A percentile compares a stretch with the other conserved stretches of the same genome.
These are phyloP conservation scores for Neotragus moschatus DNA, from an alignment of 2,113 vertebrate species.

Conservation along the genomic window DNA sequence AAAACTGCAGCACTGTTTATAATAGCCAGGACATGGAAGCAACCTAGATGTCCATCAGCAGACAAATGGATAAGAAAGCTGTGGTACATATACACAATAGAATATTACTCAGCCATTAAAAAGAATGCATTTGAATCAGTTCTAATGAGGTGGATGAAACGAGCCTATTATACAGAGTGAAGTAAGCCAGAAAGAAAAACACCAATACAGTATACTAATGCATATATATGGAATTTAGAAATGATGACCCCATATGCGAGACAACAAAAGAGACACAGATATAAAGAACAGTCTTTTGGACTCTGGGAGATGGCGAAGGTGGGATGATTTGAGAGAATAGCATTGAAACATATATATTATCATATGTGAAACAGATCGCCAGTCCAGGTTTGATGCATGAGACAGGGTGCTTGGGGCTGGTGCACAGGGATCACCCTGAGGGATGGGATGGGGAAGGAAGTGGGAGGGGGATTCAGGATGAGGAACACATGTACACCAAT, in stretches of 20 bases:
- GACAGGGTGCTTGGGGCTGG: background rate
- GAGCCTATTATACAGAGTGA: background rate
- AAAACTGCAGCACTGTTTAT: background rate
- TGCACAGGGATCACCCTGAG: background rate
- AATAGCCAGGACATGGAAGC: background rate
- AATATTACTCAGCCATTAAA: background rate
- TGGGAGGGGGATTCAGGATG: background rate
- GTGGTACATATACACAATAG: background rate
- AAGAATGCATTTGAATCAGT: background rate
- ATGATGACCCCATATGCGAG: background rate
- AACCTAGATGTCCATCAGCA: background rate
- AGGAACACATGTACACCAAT: background rate
- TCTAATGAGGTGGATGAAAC: background rate
- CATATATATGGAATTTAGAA: background rate
- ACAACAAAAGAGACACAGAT: background rate
- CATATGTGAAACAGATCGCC: background rate
- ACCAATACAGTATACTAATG: background rate
- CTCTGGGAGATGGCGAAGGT: background rate
- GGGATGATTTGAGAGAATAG: background rate
- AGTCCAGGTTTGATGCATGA: background rate
- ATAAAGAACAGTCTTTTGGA: background rate
- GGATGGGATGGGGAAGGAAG: background rate
- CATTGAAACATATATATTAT: background rate
- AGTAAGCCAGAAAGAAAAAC: background rate
- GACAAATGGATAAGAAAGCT: background rate